phyloP scores from a whole-genome alignment of 2,113 vertebrate genomes.

The Halcyon malimbica region DNA sequence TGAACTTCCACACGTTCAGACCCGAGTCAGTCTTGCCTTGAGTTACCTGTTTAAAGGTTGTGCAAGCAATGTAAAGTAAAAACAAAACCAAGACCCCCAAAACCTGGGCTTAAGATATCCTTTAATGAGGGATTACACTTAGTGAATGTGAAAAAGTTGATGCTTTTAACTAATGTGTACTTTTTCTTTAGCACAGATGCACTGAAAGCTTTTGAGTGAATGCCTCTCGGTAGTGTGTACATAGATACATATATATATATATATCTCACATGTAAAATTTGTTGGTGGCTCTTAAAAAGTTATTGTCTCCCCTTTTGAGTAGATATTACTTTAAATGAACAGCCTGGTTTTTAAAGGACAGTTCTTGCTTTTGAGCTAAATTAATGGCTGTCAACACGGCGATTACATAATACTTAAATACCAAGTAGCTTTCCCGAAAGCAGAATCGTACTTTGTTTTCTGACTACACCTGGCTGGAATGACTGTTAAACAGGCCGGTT shows the following conservation, averaged over 20 bases:
- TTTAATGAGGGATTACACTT: neutral
- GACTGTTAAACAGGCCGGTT: neutral
- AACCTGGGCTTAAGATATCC: neutral
- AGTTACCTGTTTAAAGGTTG: neutral
- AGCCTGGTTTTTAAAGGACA: neutral
- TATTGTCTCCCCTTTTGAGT: neutral
- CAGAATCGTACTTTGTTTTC: neutral
- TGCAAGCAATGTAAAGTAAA: neutral
- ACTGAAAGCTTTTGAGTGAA: neutral
- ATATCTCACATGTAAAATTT: neutral
- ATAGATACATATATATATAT: rapidly evolving
- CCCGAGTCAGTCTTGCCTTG: rapidly evolving
- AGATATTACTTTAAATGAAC: neutral
- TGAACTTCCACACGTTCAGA: rapidly evolving
- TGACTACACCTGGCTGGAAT: neutral
- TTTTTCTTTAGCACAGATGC: neutral
- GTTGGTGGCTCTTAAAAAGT: neutral
- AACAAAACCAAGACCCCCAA: neutral
- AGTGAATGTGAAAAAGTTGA: neutral
- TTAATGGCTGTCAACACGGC: rapidly evolving
- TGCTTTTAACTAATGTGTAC: neutral
- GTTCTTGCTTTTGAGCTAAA: neutral
- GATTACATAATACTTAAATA: neutral
- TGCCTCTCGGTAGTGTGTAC: neutral
- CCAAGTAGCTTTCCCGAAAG: neutral